Evolutionary conservation across 2,888 invertebrate genomes (phyloP).

Genomic region (Helobdella robusta): DNA sequence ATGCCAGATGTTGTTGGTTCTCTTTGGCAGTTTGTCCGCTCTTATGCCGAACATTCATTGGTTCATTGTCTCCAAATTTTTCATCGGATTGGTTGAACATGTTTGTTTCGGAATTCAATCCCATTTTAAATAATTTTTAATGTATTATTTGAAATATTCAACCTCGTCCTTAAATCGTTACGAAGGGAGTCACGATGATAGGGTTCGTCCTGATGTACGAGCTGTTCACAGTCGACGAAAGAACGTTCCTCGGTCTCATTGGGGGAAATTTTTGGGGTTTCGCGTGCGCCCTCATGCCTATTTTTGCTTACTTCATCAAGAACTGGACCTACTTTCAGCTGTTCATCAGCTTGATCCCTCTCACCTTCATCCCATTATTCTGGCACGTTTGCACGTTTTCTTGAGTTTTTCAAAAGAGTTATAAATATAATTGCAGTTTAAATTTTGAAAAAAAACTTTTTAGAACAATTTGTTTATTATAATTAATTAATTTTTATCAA

Average conservation of each 20-base stretch:
- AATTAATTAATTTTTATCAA: no score
- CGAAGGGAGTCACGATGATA: conserved; percentile 36
- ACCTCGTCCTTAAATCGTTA: no score
- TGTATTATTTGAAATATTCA: no score
- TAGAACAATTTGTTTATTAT: no score
- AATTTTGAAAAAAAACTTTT: no score
- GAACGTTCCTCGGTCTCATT: conserved; percentile 35
- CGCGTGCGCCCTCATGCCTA: conserved; percentile 33
- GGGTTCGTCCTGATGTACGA: conserved; percentile 37
- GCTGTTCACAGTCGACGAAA: conserved; percentile 35
- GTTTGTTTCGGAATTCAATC: no score
- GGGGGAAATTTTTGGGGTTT: conserved; percentile 35
- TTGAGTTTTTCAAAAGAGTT: no score
- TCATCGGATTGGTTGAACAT: background rate
- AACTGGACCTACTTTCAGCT: conserved; percentile 37
- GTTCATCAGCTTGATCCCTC: conserved; percentile 29
- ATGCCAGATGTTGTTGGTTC: background rate
- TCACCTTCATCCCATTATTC: conserved; percentile 32
- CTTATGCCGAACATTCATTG: background rate
- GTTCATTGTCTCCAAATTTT: background rate
- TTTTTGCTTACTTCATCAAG: conserved; percentile 35
- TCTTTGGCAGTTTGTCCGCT: background rate
- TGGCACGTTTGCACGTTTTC: conserved; percentile 33
- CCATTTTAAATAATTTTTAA: no score
- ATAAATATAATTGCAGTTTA: no score